These are phyloP conservation scores for Metallyticus violacea DNA, from an alignment of 2,888 invertebrate species.

Conservation along the genomic window DNA sequence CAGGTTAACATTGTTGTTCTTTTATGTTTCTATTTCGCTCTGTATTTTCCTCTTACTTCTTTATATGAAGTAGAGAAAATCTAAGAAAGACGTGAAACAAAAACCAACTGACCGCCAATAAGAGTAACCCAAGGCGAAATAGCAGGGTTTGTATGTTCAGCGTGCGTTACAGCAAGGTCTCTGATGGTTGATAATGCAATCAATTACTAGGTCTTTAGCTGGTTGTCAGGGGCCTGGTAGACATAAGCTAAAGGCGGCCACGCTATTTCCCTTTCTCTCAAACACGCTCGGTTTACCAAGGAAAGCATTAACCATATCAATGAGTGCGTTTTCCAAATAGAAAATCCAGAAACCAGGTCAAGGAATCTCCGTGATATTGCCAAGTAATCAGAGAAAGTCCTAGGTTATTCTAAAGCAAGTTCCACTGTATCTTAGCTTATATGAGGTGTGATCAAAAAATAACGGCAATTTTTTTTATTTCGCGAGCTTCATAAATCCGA, in stretches of 20 bases:
- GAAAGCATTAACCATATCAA: neutral
- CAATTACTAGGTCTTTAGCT: neutral
- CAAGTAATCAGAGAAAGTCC: too few species aligned
- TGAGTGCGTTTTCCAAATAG: neutral
- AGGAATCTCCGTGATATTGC: neutral
- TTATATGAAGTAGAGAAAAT: too few species aligned
- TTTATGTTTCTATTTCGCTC: too few species aligned
- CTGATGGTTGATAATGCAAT: neutral
- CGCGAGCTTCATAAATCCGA: too few species aligned
- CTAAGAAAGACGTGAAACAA: neutral
- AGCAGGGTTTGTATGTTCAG: neutral
- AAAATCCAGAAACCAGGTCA: neutral
- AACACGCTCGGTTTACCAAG: neutral
- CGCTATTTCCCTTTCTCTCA: neutral
- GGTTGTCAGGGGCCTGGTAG: neutral
- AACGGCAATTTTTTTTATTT: too few species aligned
- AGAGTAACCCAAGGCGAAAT: neutral
- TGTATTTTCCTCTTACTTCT: too few species aligned
- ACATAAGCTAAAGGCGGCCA: neutral
- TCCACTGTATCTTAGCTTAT: too few species aligned
- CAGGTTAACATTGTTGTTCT: too few species aligned
- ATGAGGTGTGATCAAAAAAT: too few species aligned
- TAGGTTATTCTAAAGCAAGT: neutral
- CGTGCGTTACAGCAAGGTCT: neutral
- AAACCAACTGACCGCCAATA: neutral